Evolutionary conservation across 2,797 vertebrate genomes (phyloP).

Genomic region (Rhodeus uyekii): DNA sequence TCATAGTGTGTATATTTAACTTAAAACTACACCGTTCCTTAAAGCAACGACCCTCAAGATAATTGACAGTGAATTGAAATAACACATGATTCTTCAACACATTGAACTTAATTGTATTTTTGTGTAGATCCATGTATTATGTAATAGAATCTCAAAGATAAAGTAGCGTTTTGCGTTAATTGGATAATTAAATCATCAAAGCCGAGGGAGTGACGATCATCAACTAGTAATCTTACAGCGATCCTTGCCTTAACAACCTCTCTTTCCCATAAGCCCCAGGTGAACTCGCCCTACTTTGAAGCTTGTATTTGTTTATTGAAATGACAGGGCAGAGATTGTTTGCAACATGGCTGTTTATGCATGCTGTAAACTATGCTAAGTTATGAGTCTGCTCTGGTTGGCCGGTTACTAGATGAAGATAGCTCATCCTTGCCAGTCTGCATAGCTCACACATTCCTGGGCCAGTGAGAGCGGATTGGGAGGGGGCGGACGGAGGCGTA

Average conservation of each 20-base stretch:
- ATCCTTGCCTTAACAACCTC: not conserved
- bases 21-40: not conserved
- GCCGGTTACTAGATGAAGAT: constrained; percentile 71
- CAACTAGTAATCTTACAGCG: not conserved
- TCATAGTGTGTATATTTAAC: constrained; percentile 42
- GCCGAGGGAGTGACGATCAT: not conserved
- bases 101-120: not conserved
- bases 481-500: constrained; percentile 35
- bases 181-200: constrained; percentile 4
- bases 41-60: not conserved
- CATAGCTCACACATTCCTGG: constrained; percentile 55
- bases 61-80: not conserved
- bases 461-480: constrained; percentile 68
- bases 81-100: not conserved
- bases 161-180: not conserved
- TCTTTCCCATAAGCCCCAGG: constrained; percentile 46
- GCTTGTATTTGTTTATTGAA: constrained; percentile 60
- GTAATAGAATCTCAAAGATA: not conserved
- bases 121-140: not conserved
- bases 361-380: constrained; percentile 72
- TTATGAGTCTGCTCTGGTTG: constrained; percentile 67
- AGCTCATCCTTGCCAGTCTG: constrained; percentile 56
- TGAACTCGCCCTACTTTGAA: constrained; percentile 9
- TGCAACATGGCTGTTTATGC: constrained; percentile 75
- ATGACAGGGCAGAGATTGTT: constrained; percentile 63